phyloP scores from a whole-genome alignment of 2,113 vertebrate species.

The Eublepharis macularius region DNA sequence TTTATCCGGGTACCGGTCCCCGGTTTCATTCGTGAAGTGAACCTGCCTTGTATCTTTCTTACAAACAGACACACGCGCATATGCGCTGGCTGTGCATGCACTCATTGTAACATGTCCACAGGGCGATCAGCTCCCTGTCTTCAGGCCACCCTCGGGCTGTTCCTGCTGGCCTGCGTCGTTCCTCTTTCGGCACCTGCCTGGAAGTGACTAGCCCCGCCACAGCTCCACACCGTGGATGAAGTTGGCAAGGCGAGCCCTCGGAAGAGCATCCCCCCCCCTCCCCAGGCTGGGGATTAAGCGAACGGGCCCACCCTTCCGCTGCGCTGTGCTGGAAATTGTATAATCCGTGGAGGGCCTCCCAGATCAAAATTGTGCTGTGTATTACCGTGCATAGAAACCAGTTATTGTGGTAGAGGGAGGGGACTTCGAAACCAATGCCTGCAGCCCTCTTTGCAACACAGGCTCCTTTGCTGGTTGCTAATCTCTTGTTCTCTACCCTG shows the following conservation, averaged over 20 bases:
- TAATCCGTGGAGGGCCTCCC: background rate
- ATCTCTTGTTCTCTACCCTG: background rate
- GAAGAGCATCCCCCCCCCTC: background rate
- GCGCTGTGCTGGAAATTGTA: background rate
- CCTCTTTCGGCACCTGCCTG: fast-evolving
- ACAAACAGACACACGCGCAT: no score
- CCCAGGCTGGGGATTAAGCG: background rate
- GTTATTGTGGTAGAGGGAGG: background rate
- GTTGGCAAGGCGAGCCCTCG: background rate
- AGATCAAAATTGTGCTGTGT: background rate
- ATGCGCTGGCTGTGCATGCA: no score
- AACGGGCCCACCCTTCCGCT: background rate
- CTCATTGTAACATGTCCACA: no score
- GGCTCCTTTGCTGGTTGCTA: no score
- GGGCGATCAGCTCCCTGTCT: no score
- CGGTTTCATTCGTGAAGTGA: no score
- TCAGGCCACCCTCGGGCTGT: no score
- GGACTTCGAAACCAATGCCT: background rate
- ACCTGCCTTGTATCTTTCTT: no score
- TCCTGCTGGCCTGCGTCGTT: fast-evolving
- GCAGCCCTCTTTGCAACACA: background rate
- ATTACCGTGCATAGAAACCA: background rate
- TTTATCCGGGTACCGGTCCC: no score
- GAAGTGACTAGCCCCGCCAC: background rate
- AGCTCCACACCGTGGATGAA: background rate